Conservation (phyloP, 2,797 vertebrate species). For the Peromyscus aztecus region DNA sequence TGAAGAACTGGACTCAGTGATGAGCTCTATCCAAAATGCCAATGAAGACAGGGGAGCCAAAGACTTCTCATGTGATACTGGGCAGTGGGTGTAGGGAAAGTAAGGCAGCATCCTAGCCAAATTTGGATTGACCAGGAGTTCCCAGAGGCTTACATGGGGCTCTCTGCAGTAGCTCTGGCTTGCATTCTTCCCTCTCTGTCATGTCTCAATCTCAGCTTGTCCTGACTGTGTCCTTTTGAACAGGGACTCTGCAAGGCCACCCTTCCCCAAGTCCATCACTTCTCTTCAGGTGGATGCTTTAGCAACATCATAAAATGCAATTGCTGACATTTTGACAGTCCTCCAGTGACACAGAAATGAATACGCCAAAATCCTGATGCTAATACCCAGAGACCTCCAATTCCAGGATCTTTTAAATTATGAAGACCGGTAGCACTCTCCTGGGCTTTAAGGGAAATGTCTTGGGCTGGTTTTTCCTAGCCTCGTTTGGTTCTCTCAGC, state of each 20-base stretch:
- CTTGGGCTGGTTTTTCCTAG: slow-evolving; percentile 19
- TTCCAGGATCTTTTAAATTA: slow-evolving; percentile 48
- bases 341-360: neutral
- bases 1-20: neutral
- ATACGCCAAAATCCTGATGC: neutral
- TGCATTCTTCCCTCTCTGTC: neutral
- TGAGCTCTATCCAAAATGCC: neutral
- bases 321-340: neutral
- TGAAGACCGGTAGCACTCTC: neutral
- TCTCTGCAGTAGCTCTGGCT: neutral
- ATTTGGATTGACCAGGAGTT: neutral
- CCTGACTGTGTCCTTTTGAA: neutral
- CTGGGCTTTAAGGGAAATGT: slow-evolving; percentile 29
- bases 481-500: neutral
- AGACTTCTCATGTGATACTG: neutral
- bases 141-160: neutral
- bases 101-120: neutral
- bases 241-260: neutral
- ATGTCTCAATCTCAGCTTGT: neutral
- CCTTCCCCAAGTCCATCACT: neutral
- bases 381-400: neutral
- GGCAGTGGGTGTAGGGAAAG: neutral
- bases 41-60: neutral
- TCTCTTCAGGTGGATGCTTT: neutral
- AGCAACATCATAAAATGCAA: slow-evolving; percentile 5